phyloP scores from a whole-genome alignment of 2,113 vertebrate species.

The Aptenodytes patagonicus region DNA sequence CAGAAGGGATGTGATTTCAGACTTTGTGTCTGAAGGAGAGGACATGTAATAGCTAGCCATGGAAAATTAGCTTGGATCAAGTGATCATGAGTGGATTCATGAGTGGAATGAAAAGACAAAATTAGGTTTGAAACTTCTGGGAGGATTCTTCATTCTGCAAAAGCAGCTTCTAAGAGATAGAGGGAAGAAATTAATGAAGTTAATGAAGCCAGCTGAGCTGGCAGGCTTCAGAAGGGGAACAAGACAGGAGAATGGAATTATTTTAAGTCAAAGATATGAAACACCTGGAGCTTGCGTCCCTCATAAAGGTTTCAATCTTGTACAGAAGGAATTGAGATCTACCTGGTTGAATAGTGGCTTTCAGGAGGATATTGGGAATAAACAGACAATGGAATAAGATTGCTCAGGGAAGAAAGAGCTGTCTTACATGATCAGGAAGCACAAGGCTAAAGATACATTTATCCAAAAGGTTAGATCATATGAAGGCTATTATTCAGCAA shows the following conservation, averaged over 20 bases:
- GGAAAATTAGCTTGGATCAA: constrained; percentile 47
- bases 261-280: not conserved
- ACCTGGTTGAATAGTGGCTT: not conserved
- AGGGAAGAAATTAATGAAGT: not conserved
- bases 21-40: constrained; percentile 21
- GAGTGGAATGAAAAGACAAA: not conserved
- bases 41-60: constrained; percentile 46
- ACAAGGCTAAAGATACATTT: not conserved
- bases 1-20: constrained; percentile 17
- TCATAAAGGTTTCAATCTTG: not conserved
- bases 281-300: not conserved
- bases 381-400: not conserved
- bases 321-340: not conserved
- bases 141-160: not conserved
- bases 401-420: not conserved
- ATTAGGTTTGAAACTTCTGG: not conserved
- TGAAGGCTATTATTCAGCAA: not conserved
- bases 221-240: not conserved
- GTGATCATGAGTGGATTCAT: constrained; percentile 19
- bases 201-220: not conserved
- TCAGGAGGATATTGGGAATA: not conserved
- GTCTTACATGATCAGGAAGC: not conserved
- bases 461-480: not conserved
- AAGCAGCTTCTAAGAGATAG: not conserved
- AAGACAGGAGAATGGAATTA: not conserved